Conservation (phyloP, 1,140 invertebrate genomes). For the Helicoverpa zea region DNA sequence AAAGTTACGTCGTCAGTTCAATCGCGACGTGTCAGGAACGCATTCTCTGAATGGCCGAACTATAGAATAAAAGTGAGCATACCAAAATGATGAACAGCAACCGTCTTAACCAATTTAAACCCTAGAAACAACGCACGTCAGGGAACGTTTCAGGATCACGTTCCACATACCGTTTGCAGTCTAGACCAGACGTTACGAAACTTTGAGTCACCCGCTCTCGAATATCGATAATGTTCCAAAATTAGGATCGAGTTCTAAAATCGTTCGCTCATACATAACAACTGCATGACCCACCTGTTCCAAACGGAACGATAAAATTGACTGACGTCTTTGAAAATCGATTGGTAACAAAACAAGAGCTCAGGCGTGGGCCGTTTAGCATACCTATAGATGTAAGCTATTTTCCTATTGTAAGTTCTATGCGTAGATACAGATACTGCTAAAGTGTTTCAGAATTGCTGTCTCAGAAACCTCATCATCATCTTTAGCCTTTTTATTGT, state of each 20-base stretch:
- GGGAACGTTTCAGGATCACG: conserved; percentile 22
- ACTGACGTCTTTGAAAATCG: conserved; percentile 20
- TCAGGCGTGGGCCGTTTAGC: neutral
- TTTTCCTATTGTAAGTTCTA: no score
- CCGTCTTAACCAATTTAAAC: neutral
- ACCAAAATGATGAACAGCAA: neutral
- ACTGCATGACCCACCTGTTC: conserved; percentile 27
- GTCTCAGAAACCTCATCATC: no score
- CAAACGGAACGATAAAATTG: conserved; percentile 14
- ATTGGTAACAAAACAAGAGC: conserved; percentile 14
- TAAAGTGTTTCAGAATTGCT: no score
- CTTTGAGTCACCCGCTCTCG: conserved; percentile 38
- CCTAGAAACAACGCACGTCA: conserved; percentile 5
- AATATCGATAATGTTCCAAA: conserved; percentile 43
- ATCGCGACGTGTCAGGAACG: no score
- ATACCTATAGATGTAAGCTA: neutral
- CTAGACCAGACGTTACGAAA: conserved; percentile 27
- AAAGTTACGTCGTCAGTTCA: no score
- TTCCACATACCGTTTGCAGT: conserved; percentile 7
- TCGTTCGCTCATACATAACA: conserved; percentile 22
- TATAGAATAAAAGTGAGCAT: neutral
- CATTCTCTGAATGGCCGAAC: no score
- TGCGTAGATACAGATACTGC: no score
- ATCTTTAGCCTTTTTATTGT: no score
- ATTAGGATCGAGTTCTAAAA: conserved; percentile 29